A percentile compares a stretch with the other conserved stretches of the same genome.
phyloP scores from a whole-genome alignment of 1,140 invertebrate species.

The Sogatella furcifera region DNA sequence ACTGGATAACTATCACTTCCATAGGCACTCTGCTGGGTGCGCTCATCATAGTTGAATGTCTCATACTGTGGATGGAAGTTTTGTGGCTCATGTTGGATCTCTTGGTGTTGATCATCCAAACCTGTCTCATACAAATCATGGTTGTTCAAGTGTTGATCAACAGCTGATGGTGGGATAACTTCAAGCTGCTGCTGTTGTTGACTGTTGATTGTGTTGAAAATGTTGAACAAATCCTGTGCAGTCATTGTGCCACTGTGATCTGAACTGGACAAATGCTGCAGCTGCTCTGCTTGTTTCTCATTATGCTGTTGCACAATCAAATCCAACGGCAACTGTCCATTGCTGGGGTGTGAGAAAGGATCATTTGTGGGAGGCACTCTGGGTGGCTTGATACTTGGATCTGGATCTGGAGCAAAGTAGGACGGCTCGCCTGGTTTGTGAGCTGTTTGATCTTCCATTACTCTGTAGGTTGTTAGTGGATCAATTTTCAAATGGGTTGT shows the following conservation, averaged over 20 bases:
- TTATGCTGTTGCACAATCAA: slow-evolving; percentile 23
- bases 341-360: slow-evolving; percentile 34
- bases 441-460: slow-evolving; percentile 32
- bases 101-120: slow-evolving; percentile 27
- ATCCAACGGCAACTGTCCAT: slow-evolving; percentile 30
- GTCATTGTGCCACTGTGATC: slow-evolving; percentile 31
- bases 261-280: background rate
- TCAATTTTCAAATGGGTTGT: background rate
- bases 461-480: slow-evolving; percentile 16
- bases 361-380: slow-evolving; percentile 34
- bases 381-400: slow-evolving; percentile 32
- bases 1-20: slow-evolving; percentile 19
- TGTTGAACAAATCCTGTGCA: slow-evolving; percentile 37
- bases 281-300: slow-evolving; percentile 3
- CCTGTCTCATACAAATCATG: slow-evolving; percentile 1
- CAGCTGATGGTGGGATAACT: background rate
- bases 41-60: slow-evolving; percentile 42
- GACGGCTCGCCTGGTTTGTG: slow-evolving; percentile 33
- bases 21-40: slow-evolving; percentile 25
- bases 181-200: background rate
- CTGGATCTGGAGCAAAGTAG: slow-evolving; percentile 38
- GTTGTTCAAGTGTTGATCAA: background rate
- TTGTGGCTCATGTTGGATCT: background rate
- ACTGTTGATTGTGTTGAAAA: slow-evolving; percentile 8
- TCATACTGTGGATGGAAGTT: slow-evolving; percentile 38